Conservation (phyloP, 2,888 invertebrate species). For the Leptopilina drosophilae region DNA sequence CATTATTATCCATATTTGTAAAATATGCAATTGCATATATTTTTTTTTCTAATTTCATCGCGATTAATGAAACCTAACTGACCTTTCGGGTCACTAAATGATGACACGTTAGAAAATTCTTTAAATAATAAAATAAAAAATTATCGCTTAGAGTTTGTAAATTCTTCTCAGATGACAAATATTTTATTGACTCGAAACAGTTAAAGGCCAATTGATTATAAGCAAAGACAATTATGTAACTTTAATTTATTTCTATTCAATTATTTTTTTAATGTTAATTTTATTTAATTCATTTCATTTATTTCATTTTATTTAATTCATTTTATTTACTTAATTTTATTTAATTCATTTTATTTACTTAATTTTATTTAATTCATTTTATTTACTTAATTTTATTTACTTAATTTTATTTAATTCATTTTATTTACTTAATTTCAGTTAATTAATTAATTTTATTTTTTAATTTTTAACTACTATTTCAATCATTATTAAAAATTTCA, state of each 20-base stretch:
- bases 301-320: neutral
- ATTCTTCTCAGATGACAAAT: neutral
- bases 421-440: neutral
- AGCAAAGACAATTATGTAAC: neutral
- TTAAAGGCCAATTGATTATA: neutral
- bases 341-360: no score
- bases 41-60: neutral
- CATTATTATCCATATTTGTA: neutral
- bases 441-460: no score
- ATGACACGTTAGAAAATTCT: neutral
- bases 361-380: neutral
- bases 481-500: constrained; percentile 52
- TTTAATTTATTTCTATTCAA: neutral
- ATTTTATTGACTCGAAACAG: neutral
- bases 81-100: neutral
- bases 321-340: neutral
- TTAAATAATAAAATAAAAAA: neutral
- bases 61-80: neutral
- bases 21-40: neutral
- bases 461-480: no score
- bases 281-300: no score
- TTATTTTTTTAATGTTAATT: no score
- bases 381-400: neutral
- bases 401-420: neutral
- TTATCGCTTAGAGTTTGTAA: neutral